These are phyloP conservation scores for Gyrodactylus bullatarudis DNA, from an alignment of 1,140 invertebrate genomes.

Conservation along the genomic window DNA sequence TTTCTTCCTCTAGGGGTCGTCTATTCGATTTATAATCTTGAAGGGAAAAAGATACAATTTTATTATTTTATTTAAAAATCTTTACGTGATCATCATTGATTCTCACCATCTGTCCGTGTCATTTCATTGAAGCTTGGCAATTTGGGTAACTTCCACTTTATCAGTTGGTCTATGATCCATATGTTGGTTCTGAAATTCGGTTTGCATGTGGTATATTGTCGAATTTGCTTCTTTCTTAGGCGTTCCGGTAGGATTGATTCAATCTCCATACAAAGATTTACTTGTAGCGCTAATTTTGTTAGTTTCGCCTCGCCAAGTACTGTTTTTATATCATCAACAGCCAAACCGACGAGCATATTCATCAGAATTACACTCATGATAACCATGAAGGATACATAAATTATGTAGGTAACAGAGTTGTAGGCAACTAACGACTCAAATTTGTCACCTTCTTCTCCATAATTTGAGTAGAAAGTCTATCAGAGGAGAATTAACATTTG, in stretches of 20 bases:
- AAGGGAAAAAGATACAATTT: too few relatives aligned
- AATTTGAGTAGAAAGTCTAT: not conserved
- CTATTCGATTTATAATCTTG: too few relatives aligned
- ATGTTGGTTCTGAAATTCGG: not conserved
- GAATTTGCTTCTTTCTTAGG: not conserved
- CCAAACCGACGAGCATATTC: conserved; percentile 23
- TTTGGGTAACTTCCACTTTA: not conserved
- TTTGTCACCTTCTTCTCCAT: not conserved
- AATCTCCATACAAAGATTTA: conserved; percentile 10
- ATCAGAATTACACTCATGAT: conserved; percentile 22
- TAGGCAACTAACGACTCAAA: conserved; percentile 10
- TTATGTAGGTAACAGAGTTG: conserved; percentile 12
- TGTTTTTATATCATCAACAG: conserved; percentile 22
- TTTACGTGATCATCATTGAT: too few relatives aligned
- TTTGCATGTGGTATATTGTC: not conserved
- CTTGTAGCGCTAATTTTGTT: conserved; percentile 25
- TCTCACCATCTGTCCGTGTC: too few relatives aligned
- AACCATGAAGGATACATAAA: conserved; percentile 19
- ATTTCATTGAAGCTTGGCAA: not conserved
- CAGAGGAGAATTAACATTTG: too few relatives aligned
- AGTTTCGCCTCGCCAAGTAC: conserved; percentile 24
- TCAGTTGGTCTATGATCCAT: not conserved
- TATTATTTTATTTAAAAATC: too few relatives aligned
- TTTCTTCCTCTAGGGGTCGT: too few relatives aligned
- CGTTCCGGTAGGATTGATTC: not conserved